Evolutionary conservation across 2,113 vertebrate species (phyloP).

Genomic region (Salvator merianae): DNA sequence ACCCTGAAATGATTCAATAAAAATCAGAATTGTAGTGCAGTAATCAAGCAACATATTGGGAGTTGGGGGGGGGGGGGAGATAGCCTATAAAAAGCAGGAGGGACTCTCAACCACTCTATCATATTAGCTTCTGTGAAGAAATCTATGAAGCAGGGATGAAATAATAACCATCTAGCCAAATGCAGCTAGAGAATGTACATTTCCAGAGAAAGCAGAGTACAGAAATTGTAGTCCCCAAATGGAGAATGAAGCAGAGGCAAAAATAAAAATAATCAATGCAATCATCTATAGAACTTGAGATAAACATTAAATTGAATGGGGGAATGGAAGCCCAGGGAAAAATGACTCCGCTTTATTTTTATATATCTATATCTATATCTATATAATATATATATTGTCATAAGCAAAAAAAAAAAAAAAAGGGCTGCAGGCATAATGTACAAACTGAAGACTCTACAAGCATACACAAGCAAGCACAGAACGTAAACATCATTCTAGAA

Average conservation of each 20-base stretch:
- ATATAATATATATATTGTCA: too few species aligned
- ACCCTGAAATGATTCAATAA: slow-evolving; percentile 65
- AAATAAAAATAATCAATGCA: slow-evolving; percentile 71
- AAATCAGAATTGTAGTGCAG: slow-evolving; percentile 56
- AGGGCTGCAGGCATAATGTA: slow-evolving; percentile 46
- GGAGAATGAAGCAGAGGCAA: slow-evolving; percentile 41
- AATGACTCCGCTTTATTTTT: slow-evolving; percentile 70
- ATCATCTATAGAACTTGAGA: slow-evolving; percentile 61
- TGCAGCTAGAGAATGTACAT: slow-evolving; percentile 20
- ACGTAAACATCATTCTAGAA: background rate
- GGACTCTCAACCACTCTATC: slow-evolving; percentile 49
- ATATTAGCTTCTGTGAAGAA: slow-evolving; percentile 50
- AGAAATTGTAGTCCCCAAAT: slow-evolving; percentile 61
- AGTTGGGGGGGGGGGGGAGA: slow-evolving; percentile 37
- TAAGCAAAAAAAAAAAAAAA: slow-evolving; percentile 43
- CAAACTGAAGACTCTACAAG: slow-evolving; percentile 48
- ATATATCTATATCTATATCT: too few species aligned
- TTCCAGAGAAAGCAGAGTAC: slow-evolving; percentile 54
- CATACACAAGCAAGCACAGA: slow-evolving; percentile 44
- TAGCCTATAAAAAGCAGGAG: slow-evolving; percentile 58
- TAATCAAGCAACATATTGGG: slow-evolving; percentile 63
- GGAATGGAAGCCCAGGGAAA: slow-evolving; percentile 49
- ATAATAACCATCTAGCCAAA: slow-evolving; percentile 35
- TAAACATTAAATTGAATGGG: slow-evolving; percentile 58
- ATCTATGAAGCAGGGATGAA: slow-evolving; percentile 36